Evolutionary conservation across 2,888 invertebrate species (phyloP).

Genomic region (Alloscopus bannaensis): DNA sequence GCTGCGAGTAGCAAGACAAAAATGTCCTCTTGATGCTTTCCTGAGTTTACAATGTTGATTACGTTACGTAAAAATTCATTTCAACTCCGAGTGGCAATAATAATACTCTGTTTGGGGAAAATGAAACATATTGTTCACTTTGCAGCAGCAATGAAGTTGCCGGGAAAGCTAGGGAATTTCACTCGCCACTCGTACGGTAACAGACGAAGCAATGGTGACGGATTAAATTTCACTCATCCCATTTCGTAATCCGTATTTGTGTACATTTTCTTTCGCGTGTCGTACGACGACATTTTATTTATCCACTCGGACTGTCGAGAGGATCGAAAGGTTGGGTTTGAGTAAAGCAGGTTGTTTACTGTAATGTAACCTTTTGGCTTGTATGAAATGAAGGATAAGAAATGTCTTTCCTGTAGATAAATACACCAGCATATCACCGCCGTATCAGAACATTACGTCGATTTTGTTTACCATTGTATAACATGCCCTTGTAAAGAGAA

Average conservation of each 20-base stretch:
- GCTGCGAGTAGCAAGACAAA: no score
- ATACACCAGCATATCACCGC: not conserved
- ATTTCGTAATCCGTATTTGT: not conserved
- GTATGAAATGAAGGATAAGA: not conserved
- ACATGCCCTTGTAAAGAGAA: not conserved
- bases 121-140: not conserved
- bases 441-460: not conserved
- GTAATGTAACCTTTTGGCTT: not conserved
- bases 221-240: slow-evolving; percentile 46
- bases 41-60: no score
- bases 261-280: not conserved
- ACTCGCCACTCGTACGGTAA: not conserved
- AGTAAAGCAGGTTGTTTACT: not conserved
- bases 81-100: not conserved
- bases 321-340: not conserved
- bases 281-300: no score
- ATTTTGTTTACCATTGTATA: no score
- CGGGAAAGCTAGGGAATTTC: slow-evolving; percentile 30
- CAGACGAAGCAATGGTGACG: not conserved
- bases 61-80: not conserved
- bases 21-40: no score
- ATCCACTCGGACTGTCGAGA: not conserved
- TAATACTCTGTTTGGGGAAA: not conserved
- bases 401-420: not conserved
- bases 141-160: not conserved